These are phyloP conservation scores for Amiota communis DNA, from an alignment of 2,888 invertebrate species.

Conservation along the genomic window DNA sequence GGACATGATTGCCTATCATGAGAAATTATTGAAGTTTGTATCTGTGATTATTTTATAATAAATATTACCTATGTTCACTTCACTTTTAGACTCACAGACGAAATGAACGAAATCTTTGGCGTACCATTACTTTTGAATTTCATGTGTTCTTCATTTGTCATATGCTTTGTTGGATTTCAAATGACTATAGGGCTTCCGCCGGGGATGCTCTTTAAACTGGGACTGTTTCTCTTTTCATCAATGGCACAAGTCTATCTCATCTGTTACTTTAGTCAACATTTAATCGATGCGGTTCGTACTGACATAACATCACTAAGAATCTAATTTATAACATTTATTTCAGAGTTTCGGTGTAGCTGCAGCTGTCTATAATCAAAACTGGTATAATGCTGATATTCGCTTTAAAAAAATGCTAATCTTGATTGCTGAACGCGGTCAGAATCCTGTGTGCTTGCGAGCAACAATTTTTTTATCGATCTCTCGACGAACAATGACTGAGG, in stretches of 20 bases:
- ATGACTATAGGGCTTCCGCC: conserved; percentile 51
- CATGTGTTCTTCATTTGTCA: conserved; percentile 55
- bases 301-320: no score
- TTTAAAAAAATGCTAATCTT: conserved; percentile 57
- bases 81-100: conserved; percentile 23
- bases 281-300: conserved; percentile 47
- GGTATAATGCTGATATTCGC: conserved; percentile 47
- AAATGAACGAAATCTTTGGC: conserved; percentile 54
- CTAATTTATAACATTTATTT: neutral
- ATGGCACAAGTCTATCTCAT: conserved; percentile 48
- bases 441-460: conserved; percentile 54
- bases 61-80: neutral
- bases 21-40: conserved; percentile 42
- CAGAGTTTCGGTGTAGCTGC: conserved; percentile 53
- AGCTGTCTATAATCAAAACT: conserved; percentile 57
- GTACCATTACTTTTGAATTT: conserved; percentile 58
- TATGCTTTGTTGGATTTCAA: conserved; percentile 57
- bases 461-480: conserved; percentile 57
- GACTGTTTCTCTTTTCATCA: conserved; percentile 50
- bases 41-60: neutral
- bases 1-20: conserved; percentile 44
- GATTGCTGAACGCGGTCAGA: conserved; percentile 57
- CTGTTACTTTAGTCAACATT: conserved; percentile 48
- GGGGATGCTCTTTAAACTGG: conserved; percentile 48
- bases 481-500: conserved; percentile 58